Percentiles rank a stretch among this genome's conserved stretches.
Conservation (phyloP, 2,797 vertebrate genomes). For the Spheniscus humboldti region DNA sequence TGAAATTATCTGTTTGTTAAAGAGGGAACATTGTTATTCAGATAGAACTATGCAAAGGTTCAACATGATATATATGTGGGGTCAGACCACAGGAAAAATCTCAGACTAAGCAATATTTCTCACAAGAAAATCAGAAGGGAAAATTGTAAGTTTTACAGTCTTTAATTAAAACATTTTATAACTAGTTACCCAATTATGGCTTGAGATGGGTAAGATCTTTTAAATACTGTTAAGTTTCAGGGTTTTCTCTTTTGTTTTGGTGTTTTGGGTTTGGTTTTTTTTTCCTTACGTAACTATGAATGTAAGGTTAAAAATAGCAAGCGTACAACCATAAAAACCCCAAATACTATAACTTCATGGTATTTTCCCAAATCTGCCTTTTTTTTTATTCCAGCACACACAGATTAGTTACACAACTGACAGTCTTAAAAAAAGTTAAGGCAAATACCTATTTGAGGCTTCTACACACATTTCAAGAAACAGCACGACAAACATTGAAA, state of each 20-base stretch:
- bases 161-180: not conserved
- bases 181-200: not conserved
- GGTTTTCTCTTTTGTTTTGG: not conserved
- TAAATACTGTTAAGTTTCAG: not conserved
- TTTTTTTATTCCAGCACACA: not conserved
- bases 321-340: not conserved
- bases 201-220: not conserved
- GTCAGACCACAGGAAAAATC: not conserved
- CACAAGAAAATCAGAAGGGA: not conserved
- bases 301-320: not conserved
- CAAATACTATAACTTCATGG: not conserved
- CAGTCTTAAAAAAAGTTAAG: not conserved
- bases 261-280: not conserved
- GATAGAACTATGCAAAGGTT: not conserved
- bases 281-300: not conserved
- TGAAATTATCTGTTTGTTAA: not conserved
- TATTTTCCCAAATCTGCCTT: not conserved
- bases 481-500: not conserved
- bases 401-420: not conserved
- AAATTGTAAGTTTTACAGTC: not conserved
- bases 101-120: not conserved
- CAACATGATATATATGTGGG: not conserved
- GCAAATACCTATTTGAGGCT: not conserved
- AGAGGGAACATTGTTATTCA: not conserved
- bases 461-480: not conserved